Base-by-base conservation (phyloP, 2,113 vertebrate genomes). In the Romanogobio albipinnatus region DNA sequence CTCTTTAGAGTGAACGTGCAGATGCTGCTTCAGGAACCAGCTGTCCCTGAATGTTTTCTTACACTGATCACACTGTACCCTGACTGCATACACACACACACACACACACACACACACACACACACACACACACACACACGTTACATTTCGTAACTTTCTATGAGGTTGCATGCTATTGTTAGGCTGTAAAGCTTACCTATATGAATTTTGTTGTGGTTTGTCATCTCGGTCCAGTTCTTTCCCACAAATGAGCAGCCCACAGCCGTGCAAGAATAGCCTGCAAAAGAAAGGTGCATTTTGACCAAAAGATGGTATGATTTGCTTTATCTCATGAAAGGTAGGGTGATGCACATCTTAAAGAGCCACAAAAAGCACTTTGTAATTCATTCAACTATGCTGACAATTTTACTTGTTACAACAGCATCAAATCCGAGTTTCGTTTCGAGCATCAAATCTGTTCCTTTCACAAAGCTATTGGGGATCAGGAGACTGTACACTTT, bases 221-320 rank as follows among this genome's bases (percentile, higher is more conserved):
- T 76, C 62, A 95, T 94, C 33, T 98, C 97, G 0, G 96, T 97
- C 98, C 98, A 99, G 3, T 95, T 99, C 89, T 96, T 96, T 5
- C 91, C 98, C 0, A 92, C 90, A 90, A 96, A 98, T 0, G 73
- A 84, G 89, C 98, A 99, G 87, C 82, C 90, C 80, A 94, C 94
- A 81, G 95, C 95, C 76, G 88, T 86, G 92, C 98, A 99, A 0
- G 89, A 68, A 51, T 99, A 99, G 0, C 97, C 98, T 95, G 86
- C 39, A 39, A 39, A 39, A 39, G 39, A 39, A 39, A 39, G 5
- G 6, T 39, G 47, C 9, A 49, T 49, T 49, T 49, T 47, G 45
- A 47, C 10, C n/a, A 29, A 29, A 36, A 17, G 33, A 45, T 4
- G 11, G 8, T 17, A 9, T 36, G 66, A 3, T 33, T 39, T 39